phyloP scores from a whole-genome alignment of 2,113 vertebrate genomes.

The Parus major region DNA sequence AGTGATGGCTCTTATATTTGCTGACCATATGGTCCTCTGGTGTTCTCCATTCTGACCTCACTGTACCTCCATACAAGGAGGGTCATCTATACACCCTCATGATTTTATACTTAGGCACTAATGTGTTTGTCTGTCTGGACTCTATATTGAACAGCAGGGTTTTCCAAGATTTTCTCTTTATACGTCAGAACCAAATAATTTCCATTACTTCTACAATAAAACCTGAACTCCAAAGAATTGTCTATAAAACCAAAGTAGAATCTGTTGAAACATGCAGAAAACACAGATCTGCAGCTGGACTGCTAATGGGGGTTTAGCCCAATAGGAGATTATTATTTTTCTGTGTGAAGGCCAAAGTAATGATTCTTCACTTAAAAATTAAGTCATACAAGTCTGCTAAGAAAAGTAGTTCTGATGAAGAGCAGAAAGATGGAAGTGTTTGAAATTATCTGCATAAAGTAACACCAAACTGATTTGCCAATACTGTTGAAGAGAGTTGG shows the following conservation, averaged over 20 bases:
- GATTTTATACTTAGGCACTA: not conserved
- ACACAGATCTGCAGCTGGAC: not conserved
- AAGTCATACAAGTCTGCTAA: not conserved
- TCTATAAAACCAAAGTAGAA: not conserved
- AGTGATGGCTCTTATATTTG: not conserved
- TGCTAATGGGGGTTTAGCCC: not conserved
- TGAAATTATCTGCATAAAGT: not conserved
- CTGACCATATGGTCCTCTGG: not conserved
- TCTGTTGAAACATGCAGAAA: not conserved
- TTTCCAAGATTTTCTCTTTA: not conserved
- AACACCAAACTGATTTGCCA: not conserved
- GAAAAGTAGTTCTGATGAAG: not conserved
- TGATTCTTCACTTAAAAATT: not conserved
- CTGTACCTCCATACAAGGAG: not conserved
- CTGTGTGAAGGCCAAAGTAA: not conserved
- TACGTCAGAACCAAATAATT: not conserved
- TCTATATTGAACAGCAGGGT: not conserved
- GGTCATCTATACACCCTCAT: not conserved
- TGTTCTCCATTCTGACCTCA: not conserved
- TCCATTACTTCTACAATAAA: not conserved
- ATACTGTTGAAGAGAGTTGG: not conserved
- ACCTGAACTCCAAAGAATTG: not conserved
- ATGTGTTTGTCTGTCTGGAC: not conserved
- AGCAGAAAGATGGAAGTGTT: not conserved
- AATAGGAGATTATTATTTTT: not conserved